phyloP scores from a whole-genome alignment of 1,140 invertebrate species.

The Chironomus tepperi region DNA sequence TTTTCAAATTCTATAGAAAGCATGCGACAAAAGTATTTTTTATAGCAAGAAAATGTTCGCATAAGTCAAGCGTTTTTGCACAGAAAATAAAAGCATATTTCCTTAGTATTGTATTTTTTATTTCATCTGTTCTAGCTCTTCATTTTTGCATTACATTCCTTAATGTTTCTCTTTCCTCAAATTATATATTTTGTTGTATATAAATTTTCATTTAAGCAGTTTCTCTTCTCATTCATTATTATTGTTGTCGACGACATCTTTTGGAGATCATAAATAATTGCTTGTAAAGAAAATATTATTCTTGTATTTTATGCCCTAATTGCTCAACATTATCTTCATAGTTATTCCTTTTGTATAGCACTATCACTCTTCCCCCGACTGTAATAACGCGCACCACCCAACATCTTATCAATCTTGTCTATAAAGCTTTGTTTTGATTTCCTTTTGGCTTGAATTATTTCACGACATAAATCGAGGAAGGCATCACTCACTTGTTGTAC shows the following conservation, averaged over 20 bases:
- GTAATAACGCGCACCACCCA: slow-evolving; percentile 60
- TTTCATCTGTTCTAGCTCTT: no score
- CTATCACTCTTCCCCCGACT: slow-evolving; percentile 77
- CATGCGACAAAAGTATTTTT: no score
- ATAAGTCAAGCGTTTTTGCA: no score
- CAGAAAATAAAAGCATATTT: no score
- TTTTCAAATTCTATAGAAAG: no score
- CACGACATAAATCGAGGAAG: slow-evolving; percentile 74
- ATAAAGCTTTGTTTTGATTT: slow-evolving; percentile 75
- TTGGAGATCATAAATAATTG: background rate
- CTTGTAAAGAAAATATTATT: background rate
- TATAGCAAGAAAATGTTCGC: no score
- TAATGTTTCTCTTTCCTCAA: no score
- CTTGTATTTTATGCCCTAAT: no score
- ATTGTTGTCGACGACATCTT: background rate
- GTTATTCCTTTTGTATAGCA: slow-evolving; percentile 69
- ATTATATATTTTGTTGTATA: no score
- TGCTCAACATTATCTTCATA: background rate
- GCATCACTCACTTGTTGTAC: slow-evolving; percentile 69
- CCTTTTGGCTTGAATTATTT: slow-evolving; percentile 64
- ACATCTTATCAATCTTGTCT: slow-evolving; percentile 62
- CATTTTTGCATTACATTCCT: no score
- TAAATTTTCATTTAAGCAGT: no score
- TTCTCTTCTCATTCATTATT: background rate
- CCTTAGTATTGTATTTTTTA: no score